These are phyloP conservation scores for Coranthus polyacanthus DNA, from an alignment of 2,797 vertebrate genomes.

Conservation along the genomic window DNA sequence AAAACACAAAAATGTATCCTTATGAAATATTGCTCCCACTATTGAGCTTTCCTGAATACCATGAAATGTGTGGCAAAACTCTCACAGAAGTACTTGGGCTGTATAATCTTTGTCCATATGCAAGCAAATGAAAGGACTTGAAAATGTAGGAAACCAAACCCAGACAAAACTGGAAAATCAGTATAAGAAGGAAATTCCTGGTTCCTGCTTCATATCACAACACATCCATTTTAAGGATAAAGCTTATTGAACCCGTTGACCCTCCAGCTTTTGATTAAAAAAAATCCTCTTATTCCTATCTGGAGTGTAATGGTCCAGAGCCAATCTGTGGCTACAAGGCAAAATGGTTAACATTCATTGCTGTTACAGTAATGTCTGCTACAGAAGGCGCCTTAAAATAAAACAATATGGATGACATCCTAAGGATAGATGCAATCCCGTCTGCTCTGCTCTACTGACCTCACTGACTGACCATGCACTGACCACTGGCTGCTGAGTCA, in stretches of 20 bases:
- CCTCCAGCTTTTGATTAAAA: conserved; percentile 22
- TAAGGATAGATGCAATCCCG: conserved; percentile 59
- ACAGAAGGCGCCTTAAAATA: conserved; percentile 64
- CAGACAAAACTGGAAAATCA: conserved; percentile 58
- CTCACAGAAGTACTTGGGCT: conserved; percentile 16
- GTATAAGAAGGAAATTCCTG: conserved; percentile 46
- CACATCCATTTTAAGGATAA: conserved; percentile 27
- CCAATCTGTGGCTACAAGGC: conserved; percentile 42
- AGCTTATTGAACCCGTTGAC: conserved; percentile 53
- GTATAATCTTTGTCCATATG: conserved; percentile 16
- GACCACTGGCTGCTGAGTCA: conserved; percentile 70
- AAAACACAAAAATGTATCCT: conserved; percentile 8
- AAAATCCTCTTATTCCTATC: conserved; percentile 17
- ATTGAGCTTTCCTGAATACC: conserved; percentile 10
- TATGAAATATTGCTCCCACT: conserved; percentile 4
- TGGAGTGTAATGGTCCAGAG: conserved; percentile 38
- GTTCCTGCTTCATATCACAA: conserved; percentile 46
- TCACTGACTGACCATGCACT: conserved; percentile 76
- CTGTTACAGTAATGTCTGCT: conserved; percentile 61
- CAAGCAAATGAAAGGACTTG: conserved; percentile 33
- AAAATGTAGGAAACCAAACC: conserved; percentile 64
- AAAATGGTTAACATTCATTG: conserved; percentile 44
- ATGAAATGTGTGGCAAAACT: conserved; percentile 15
- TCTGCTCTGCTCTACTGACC: conserved; percentile 71
- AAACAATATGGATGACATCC: conserved; percentile 65